Conservation (phyloP, 2,888 invertebrate genomes). For the Chloromyia formosa region DNA sequence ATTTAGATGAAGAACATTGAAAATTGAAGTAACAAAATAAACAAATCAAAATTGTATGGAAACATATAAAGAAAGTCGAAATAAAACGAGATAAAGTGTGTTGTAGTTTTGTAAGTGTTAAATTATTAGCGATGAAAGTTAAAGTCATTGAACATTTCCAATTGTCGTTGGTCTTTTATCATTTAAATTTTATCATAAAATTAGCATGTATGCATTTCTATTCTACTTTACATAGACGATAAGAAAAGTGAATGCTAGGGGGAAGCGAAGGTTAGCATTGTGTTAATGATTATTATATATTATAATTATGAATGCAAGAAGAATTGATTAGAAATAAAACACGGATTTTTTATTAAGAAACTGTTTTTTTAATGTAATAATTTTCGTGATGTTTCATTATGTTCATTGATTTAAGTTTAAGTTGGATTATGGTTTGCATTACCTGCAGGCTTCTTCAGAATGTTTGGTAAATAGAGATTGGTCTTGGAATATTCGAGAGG, state of each 20-base stretch:
- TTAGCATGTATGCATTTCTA: background rate
- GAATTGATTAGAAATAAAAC: constrained; percentile 31
- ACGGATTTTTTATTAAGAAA: constrained; percentile 22
- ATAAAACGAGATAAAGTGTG: background rate
- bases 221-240: constrained; percentile 5
- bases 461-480: too few species aligned
- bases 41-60: constrained; percentile 4
- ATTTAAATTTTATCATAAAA: constrained; percentile 23
- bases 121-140: constrained; percentile 15
- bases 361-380: background rate
- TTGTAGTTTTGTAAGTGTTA: constrained; percentile 17
- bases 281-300: constrained; percentile 15
- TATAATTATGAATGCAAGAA: constrained; percentile 11
- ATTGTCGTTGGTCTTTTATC: constrained; percentile 17
- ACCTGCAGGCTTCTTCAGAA: too few species aligned
- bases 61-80: background rate
- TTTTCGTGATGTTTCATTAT: too few species aligned
- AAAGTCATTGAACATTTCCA: background rate
- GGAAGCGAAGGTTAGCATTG: background rate
- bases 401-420: too few species aligned
- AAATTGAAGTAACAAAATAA: constrained; percentile 7
- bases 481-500: too few species aligned
- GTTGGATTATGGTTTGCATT: too few species aligned
- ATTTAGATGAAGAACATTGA: background rate
- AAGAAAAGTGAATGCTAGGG: background rate